These are phyloP conservation scores for Loripinus fragilis DNA, from an alignment of 2,888 invertebrate species.

Conservation along the genomic window DNA sequence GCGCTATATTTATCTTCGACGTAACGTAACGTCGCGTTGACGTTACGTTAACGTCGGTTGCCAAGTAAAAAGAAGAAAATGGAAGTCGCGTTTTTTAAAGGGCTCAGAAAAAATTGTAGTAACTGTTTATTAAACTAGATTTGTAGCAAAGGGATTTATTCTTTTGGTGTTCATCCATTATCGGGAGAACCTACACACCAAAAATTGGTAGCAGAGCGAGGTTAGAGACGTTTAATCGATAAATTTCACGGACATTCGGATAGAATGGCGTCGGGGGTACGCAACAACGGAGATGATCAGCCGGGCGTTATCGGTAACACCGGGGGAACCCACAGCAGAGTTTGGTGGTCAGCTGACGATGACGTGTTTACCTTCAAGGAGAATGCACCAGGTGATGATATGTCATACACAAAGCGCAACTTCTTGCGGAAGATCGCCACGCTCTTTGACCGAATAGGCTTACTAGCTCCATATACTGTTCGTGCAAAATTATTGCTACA, in stretches of 20 bases:
- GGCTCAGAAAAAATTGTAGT: neutral
- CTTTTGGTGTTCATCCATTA: too few species aligned
- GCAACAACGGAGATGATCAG: conserved; percentile 5
- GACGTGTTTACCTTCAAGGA: too few species aligned
- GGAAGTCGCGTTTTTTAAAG: neutral
- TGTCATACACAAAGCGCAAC: neutral
- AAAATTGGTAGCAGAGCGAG: conserved; percentile 6
- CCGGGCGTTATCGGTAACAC: neutral
- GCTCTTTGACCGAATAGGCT: neutral
- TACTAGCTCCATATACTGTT: neutral
- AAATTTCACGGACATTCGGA: neutral
- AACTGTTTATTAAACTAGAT: too few species aligned
- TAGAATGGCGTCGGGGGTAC: neutral
- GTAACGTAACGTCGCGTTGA: too few species aligned
- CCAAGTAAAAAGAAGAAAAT: neutral
- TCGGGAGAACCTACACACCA: conserved; percentile 6
- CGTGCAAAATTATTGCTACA: neutral
- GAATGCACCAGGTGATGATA: too few species aligned
- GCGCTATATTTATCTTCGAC: too few species aligned
- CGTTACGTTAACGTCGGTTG: too few species aligned
- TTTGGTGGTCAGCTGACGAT: too few species aligned
- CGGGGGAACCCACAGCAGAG: neutral
- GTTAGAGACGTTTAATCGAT: neutral
- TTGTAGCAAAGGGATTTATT: neutral
- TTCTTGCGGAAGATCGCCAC: neutral